phyloP scores from a whole-genome alignment of 2,888 invertebrate genomes.

The Dyspetes luteomarginatus region DNA sequence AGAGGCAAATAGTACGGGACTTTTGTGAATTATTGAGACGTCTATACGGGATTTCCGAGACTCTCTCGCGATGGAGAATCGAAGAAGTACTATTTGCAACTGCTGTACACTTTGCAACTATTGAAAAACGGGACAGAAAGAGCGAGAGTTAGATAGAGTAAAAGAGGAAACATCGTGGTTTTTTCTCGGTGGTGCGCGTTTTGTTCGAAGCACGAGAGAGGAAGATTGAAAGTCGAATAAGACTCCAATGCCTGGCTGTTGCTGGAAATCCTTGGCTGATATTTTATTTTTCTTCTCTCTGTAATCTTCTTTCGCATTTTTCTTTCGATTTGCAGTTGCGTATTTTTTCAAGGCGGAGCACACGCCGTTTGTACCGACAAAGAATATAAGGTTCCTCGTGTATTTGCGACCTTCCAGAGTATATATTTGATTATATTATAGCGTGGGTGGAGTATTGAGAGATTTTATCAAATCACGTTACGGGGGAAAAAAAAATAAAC shows the following conservation, averaged over 20 bases:
- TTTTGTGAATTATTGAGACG: conserved; percentile 54
- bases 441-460: not conserved
- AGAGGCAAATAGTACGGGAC: no score
- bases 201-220: conserved; percentile 48
- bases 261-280: not conserved
- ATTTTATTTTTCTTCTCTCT: conserved; percentile 7
- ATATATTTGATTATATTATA: conserved; percentile 23
- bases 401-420: not conserved
- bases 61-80: no score
- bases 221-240: conserved; percentile 56
- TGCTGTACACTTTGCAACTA: no score
- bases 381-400: conserved; percentile 23
- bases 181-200: conserved; percentile 21
- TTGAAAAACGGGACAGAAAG: not conserved
- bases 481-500: not conserved
- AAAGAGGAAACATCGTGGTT: not conserved
- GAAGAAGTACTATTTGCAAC: no score
- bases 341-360: conserved; percentile 24
- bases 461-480: not conserved
- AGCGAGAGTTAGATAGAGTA: conserved; percentile 1
- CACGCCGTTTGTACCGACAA: not conserved
- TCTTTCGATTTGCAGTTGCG: conserved; percentile 31
- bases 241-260: not conserved
- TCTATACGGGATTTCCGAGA: conserved; percentile 29
- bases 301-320: conserved; percentile 45